phyloP scores from a whole-genome alignment of 1,140 invertebrate genomes.

The Bombus superbus region DNA sequence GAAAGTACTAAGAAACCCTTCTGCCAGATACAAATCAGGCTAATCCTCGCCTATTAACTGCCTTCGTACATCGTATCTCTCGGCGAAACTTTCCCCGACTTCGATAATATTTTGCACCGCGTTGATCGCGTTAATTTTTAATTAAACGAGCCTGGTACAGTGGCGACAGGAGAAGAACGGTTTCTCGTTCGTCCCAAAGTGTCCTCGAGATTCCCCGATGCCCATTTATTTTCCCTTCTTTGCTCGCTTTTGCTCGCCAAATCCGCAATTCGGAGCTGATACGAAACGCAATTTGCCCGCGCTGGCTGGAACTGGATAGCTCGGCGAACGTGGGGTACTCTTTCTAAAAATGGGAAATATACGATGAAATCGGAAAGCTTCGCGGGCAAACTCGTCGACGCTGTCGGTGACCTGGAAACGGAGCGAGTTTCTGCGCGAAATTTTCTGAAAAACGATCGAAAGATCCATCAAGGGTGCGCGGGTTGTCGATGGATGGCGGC shows the following conservation, averaged over 20 bases:
- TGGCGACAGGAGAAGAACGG: neutral
- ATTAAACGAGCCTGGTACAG: neutral
- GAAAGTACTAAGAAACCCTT: neutral
- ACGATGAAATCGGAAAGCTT: conserved; percentile 28
- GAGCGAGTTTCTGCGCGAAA: neutral
- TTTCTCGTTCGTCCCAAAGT: neutral
- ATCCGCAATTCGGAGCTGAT: conserved; percentile 49
- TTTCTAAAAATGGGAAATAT: conserved; percentile 32
- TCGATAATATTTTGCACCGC: neutral
- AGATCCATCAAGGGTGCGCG: neutral
- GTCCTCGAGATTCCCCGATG: neutral
- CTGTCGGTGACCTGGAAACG: conserved; percentile 44
- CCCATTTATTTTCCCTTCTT: neutral
- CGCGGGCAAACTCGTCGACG: conserved; percentile 28
- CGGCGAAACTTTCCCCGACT: neutral
- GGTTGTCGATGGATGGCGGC: neutral
- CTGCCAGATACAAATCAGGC: neutral
- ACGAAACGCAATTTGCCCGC: conserved; percentile 46
- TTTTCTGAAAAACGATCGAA: conserved; percentile 35
- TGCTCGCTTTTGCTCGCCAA: neutral
- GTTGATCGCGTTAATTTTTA: conserved; percentile 14
- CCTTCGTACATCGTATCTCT: neutral
- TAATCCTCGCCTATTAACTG: neutral
- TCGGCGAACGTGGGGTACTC: conserved; percentile 2
- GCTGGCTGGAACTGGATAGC: conserved; percentile 22